Base-by-base conservation (phyloP, 2,797 vertebrate species). In the Pygocentrus nattereri region DNA sequence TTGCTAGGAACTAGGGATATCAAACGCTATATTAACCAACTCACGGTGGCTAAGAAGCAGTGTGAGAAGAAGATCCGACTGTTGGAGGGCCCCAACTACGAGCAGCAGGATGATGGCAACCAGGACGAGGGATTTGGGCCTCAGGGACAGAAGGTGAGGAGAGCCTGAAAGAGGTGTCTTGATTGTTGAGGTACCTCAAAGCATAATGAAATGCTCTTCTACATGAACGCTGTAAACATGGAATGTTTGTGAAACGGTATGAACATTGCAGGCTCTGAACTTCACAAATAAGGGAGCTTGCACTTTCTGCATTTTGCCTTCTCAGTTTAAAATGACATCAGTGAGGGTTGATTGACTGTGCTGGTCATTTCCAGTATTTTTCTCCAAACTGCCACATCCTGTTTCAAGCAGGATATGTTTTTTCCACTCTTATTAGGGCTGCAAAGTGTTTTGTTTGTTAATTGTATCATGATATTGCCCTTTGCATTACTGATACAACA, bases 11-110 rank as follows among this genome's bases (percentile, higher is more conserved):
- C 98, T 86, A 94, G 98, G 82, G 97, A 99, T 80, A 97, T 98
- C 97, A 99, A 99, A 87, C 95, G 98, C 78, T 99, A 99, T 52
- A 99, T 99, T 90, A 99, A 99, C 91, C 98, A 99, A 86, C 94
- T 99, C 86, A 98, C 97, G 0, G 97, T 99, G 86, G 98, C 98
- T 30, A 99, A 99, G 95, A 99, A 99, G 89, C 98, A 98, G 70
- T 98, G 97, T 27, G 98, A 99, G 93, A 99, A 99, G 89, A 93
- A 97, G 74, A 98, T 99, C 84, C 94, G 96, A 21, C 88, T 95
- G 3, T 92, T 99, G 6, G 98, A 97, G 16, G 98, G 98, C 6
- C 98, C 97, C 41, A 94, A 95, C 89, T 99, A 98, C 58, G 97
- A 98, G 82, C 95, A 96, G 84, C 96, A 95, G 64, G 96, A 97